These are phyloP conservation scores for Scaptomyza caliginosa DNA, from an alignment of 2,888 invertebrate species.

Conservation along the genomic window DNA sequence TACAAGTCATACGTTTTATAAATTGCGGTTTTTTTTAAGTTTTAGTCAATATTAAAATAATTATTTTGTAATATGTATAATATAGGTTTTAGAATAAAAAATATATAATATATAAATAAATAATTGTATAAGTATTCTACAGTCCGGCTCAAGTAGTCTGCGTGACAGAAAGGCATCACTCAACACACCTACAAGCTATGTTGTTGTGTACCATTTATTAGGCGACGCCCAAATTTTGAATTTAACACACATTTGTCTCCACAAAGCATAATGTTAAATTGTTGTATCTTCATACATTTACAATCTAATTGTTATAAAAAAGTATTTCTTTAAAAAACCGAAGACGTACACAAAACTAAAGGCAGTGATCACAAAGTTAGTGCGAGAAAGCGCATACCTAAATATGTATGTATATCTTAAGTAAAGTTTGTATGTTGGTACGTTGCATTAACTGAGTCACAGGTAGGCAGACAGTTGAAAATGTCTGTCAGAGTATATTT, in stretches of 20 bases:
- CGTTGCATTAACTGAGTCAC: constrained; percentile 37
- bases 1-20: not conserved
- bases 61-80: not conserved
- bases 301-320: no score
- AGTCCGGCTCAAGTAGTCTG: constrained; percentile 12
- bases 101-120: not conserved
- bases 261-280: not conserved
- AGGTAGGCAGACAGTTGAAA: constrained; percentile 1
- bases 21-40: no score
- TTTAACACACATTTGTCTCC: constrained; percentile 4
- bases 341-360: constrained; percentile 11
- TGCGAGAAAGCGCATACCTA: constrained; percentile 9
- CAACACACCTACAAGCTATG: constrained; percentile 10
- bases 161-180: constrained; percentile 29
- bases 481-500: constrained; percentile 1
- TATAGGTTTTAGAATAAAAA: not conserved
- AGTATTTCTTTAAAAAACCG: constrained; percentile 9
- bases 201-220: constrained; percentile 26
- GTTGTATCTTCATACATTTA: no score
- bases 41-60: not conserved
- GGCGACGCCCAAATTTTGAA: constrained; percentile 43
- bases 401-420: not conserved
- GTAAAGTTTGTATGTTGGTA: not conserved
- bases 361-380: constrained; percentile 13
- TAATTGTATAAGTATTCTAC: constrained; percentile 4